A percentile compares a stretch with the other conserved stretches of the same genome.
Evolutionary conservation across 92 coral and sea anemone genomes (phyloP).

Genomic region (Plumapathes pennacea): DNA sequence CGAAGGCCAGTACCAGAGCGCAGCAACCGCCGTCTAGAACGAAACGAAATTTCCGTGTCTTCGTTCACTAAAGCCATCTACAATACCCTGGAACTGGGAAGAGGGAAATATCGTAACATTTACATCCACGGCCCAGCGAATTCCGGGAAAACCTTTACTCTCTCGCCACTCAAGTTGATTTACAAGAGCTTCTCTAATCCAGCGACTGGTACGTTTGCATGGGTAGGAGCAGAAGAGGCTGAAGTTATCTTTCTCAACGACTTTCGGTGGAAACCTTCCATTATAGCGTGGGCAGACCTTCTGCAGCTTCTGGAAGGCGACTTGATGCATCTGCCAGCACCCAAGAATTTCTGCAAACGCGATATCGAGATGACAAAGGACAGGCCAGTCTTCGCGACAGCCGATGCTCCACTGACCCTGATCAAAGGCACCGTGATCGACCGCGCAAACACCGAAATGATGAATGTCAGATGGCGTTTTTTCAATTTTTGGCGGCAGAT

Average conservation of each 20-base stretch:
- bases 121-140: conserved; percentile 36
- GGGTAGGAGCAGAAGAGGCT: too few species aligned
- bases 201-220: too few species aligned
- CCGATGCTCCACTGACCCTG: too few species aligned
- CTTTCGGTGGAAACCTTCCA: conserved; percentile 38
- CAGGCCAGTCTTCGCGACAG: too few species aligned
- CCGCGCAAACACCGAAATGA: conserved; percentile 29
- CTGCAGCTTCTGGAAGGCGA: conserved; percentile 42
- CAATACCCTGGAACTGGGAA: conserved; percentile 10
- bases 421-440: conserved; percentile 15
- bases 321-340: conserved; percentile 35
- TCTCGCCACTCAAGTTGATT: too few species aligned
- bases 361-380: too few species aligned
- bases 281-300: conserved; percentile 32
- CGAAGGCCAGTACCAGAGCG: too few species aligned
- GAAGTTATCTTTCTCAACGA: too few species aligned
- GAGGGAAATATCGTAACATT: conserved; percentile 43
- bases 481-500: conserved; percentile 16
- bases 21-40: too few species aligned
- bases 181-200: too few species aligned
- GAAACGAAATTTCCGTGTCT: conserved; percentile 4
- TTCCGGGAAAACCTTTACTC: conserved; percentile 32
- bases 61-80: too few species aligned
- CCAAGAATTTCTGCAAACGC: conserved; percentile 42
- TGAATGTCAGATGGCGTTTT: conserved; percentile 29